Conservation (phyloP, 1,140 invertebrate species). For the Sarcophaga peregrina region DNA sequence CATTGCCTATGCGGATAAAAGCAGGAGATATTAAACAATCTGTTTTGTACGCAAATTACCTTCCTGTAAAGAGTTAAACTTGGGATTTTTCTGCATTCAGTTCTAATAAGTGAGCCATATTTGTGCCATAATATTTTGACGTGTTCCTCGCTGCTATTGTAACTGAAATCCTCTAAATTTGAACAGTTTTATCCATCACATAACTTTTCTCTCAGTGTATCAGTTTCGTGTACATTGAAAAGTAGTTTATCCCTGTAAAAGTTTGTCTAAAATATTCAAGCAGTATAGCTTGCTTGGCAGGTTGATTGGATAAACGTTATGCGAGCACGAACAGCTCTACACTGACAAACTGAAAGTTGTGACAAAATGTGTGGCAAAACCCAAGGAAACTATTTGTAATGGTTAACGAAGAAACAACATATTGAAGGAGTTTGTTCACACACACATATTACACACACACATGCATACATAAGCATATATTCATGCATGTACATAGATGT, state of each 20-base stretch:
- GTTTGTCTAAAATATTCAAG: not conserved
- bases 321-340: not conserved
- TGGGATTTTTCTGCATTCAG: too few relatives aligned
- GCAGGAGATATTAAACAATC: too few relatives aligned
- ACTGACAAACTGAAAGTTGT: not conserved
- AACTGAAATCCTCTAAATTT: too few relatives aligned
- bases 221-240: not conserved
- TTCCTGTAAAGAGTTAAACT: too few relatives aligned
- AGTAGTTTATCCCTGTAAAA: constrained; percentile 14
- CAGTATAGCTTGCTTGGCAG: not conserved
- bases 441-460: too few relatives aligned
- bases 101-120: too few relatives aligned
- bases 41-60: too few relatives aligned
- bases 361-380: constrained; percentile 14
- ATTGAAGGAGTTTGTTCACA: not conserved
- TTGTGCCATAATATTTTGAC: too few relatives aligned
- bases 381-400: constrained; percentile 1
- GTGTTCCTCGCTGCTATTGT: too few relatives aligned
- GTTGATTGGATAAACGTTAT: not conserved
- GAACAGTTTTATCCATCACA: too few relatives aligned
- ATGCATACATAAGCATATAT: not conserved
- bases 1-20: too few relatives aligned
- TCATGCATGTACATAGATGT: not conserved
- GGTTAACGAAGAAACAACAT: constrained; percentile 4
- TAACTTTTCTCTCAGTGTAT: not conserved